Percentiles rank a stretch among this genome's conserved stretches.
phyloP scores from a whole-genome alignment of 1,140 invertebrate species.

The Pseudomyrmex gracilis region DNA sequence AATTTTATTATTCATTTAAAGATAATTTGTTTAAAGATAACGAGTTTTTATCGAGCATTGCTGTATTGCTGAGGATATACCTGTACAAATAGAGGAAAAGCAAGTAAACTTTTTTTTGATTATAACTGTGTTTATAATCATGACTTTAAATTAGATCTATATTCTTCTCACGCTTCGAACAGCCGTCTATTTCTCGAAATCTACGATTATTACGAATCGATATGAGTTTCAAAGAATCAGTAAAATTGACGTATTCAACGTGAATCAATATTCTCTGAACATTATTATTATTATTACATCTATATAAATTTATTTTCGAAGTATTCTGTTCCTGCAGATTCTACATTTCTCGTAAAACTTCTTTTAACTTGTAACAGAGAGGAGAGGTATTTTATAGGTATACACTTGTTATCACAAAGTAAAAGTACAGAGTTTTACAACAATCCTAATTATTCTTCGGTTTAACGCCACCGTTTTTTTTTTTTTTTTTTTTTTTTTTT shows the following conservation, averaged over 20 bases:
- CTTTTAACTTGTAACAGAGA: slow-evolving; percentile 57
- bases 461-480: background rate
- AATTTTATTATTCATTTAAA: slow-evolving; percentile 9
- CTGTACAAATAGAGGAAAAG: background rate
- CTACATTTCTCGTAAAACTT: slow-evolving; percentile 60
- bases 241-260: slow-evolving; percentile 54
- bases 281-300: slow-evolving; percentile 47
- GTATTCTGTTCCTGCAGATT: slow-evolving; percentile 74
- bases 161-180: slow-evolving; percentile 27
- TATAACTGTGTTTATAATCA: background rate
- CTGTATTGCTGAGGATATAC: slow-evolving; percentile 15
- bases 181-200: background rate
- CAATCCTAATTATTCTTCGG: slow-evolving; percentile 55
- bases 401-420: slow-evolving; percentile 64
- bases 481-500: too few species aligned
- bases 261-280: slow-evolving; percentile 55
- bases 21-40: background rate
- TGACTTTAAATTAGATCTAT: slow-evolving; percentile 30
- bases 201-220: slow-evolving; percentile 23
- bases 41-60: background rate
- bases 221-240: slow-evolving; percentile 43
- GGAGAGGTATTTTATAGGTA: slow-evolving; percentile 58
- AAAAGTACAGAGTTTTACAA: slow-evolving; percentile 60
- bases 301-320: slow-evolving; percentile 67
- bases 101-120: background rate